Evolutionary conservation across 2,888 invertebrate genomes (phyloP).

Genomic region (Tryphoninae sp.): DNA sequence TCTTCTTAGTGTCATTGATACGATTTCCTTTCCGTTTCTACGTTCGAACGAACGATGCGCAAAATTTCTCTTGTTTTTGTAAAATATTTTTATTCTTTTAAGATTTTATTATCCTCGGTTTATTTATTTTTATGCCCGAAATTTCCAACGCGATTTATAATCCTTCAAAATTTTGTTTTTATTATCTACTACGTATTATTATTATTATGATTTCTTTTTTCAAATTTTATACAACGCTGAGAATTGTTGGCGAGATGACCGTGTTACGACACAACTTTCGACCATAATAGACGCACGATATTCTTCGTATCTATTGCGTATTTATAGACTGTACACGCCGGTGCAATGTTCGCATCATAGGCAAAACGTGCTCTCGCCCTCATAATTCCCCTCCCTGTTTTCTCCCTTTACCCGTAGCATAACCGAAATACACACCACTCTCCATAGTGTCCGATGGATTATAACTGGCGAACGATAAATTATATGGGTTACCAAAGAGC

Average conservation of each 20-base stretch:
- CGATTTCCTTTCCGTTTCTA: too few species aligned
- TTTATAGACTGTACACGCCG: conserved; percentile 15
- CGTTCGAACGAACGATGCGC: too few species aligned
- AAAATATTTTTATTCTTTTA: too few species aligned
- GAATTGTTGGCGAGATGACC: neutral
- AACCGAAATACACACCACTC: conserved; percentile 47
- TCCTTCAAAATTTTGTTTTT: too few species aligned
- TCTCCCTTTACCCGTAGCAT: conserved; percentile 17
- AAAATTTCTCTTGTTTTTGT: too few species aligned
- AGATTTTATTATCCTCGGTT: too few species aligned
- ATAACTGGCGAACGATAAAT: conserved; percentile 68
- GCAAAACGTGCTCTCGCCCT: conserved; percentile 55
- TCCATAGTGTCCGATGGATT: conserved; percentile 66
- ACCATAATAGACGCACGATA: conserved; percentile 12
- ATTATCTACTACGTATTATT: neutral
- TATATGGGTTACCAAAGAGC: conserved; percentile 52
- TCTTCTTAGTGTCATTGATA: too few species aligned
- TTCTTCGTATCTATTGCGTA: neutral
- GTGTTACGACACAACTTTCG: conserved; percentile 7
- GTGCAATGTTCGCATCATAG: conserved; percentile 39
- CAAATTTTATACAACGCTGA: neutral
- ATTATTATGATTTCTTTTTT: neutral
- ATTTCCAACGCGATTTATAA: too few species aligned
- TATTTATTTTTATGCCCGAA: too few species aligned
- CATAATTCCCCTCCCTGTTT: conserved; percentile 17